Percentiles rank a stretch among this genome's conserved stretches.
These are phyloP conservation scores for Linnaemya tessellans DNA, from an alignment of 2,888 invertebrate genomes.

Conservation along the genomic window DNA sequence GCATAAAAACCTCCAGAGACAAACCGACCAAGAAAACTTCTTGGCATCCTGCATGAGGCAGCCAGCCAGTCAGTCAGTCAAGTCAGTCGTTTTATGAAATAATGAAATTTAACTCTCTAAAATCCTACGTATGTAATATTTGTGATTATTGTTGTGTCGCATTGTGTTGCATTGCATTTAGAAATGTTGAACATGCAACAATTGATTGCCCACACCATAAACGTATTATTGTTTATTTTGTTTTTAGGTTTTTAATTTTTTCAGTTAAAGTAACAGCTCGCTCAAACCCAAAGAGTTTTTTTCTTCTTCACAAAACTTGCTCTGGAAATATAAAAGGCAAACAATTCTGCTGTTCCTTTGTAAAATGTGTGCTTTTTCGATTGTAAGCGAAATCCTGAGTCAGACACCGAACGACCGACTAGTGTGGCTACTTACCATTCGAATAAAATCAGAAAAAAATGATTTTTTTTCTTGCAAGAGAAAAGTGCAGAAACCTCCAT, in stretches of 20 bases:
- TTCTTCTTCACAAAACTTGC: neutral
- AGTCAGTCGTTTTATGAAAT: conserved; percentile 26
- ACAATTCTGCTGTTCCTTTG: conserved; percentile 36
- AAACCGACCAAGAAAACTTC: neutral
- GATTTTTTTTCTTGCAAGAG: too few relatives aligned
- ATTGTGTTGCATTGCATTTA: conserved; percentile 35
- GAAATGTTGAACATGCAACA: conserved; percentile 78
- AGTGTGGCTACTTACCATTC: conserved; percentile 16
- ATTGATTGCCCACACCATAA: conserved; percentile 77
- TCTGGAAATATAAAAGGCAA: conserved; percentile 10
- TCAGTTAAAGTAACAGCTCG: neutral
- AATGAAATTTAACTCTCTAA: conserved; percentile 34
- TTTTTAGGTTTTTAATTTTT: neutral
- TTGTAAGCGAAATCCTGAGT: conserved; percentile 61
- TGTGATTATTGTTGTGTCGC: conserved; percentile 51
- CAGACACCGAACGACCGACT: neutral
- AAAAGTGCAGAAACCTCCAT: conserved; percentile 19
- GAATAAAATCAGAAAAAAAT: neutral
- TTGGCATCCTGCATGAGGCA: conserved; percentile 20
- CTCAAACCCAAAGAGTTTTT: neutral
- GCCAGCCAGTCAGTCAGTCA: neutral
- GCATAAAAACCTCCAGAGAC: conserved; percentile 56
- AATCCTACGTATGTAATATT: conserved; percentile 49
- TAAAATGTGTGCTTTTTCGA: conserved; percentile 58
- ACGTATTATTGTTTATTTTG: conserved; percentile 13